These are phyloP conservation scores for Lepus oiostolus DNA, from an alignment of 2,797 vertebrate genomes.

Conservation along the genomic window DNA sequence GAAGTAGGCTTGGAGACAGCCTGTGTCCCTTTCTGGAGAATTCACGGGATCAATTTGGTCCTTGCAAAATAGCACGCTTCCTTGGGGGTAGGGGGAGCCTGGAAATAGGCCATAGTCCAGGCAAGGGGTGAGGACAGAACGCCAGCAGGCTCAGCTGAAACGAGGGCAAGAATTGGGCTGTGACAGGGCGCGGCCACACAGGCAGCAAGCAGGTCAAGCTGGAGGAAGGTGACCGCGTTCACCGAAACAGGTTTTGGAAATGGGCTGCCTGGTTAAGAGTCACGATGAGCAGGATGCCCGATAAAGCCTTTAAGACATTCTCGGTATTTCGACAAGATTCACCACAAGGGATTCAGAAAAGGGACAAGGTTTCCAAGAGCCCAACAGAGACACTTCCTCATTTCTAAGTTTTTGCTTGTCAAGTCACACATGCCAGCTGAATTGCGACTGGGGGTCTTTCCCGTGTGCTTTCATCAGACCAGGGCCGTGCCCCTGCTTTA, in stretches of 20 bases:
- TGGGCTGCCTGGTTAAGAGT: not conserved
- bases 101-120: not conserved
- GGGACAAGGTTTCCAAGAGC: not conserved
- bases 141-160: not conserved
- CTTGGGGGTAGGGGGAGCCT: not conserved
- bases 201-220: not conserved
- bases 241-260: not conserved
- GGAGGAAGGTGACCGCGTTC: not conserved
- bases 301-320: constrained; percentile 22
- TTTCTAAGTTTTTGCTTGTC: constrained; percentile 39
- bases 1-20: not conserved
- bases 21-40: not conserved
- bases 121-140: not conserved
- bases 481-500: not conserved
- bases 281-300: not conserved
- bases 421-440: not conserved
- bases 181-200: accelerated
- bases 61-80: not conserved
- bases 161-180: not conserved
- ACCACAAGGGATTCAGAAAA: not conserved
- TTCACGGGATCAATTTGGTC: not conserved
- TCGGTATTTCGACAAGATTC: not conserved
- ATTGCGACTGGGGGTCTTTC: not conserved
- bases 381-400: not conserved
- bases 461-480: not conserved